Base-by-base conservation (phyloP, 2,113 vertebrate genomes). In the Neotragus moschatus region DNA sequence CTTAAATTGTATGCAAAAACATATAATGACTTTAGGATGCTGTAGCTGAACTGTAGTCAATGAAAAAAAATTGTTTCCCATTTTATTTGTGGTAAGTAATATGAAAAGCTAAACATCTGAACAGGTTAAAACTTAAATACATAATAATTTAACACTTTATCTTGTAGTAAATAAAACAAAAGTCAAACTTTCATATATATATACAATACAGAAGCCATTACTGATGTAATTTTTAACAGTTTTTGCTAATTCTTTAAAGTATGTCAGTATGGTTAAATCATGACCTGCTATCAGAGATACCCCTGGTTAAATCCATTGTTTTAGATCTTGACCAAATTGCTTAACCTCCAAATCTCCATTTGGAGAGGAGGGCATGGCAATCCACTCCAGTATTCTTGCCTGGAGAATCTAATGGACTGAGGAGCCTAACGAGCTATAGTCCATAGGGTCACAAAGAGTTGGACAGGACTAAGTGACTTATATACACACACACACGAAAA, bases 81-180 rank as follows among this genome's bases (percentile, higher is more conserved):
- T 81, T 91, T 95, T 81, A 88, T 77, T 96, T 88, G 39, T 53
- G 30, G 63, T 61, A 87, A 70, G 80, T 79, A 94, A 84, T 58
- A 81, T 12, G 11, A 92, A 33, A 47, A 80, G 5, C 21, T 84
- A 39, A 88, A 88, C 55, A 49, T 96, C 47, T 70, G 30, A 91
- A 88, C 30, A 49, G 10, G 28, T 81, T 47, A 80, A 94, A 63
- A 96, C 91, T 84, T 33, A 82, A 53, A 53, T 7, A n/a, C 33
- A 81, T 36, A 82, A 36, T 53, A 82, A 82, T n/a, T 91, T 91
- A 86, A 95, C n/a, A 19, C 16, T 77, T 45, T 82, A 36, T 49
- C 58, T 87, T 94, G 7, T 47, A 90, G 43, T 79, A 55, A 84
- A 97, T 95, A 33, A 84, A 84, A 49, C 6, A 47, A 73, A 56